These are phyloP conservation scores for Aproaerema taeniolella DNA, from an alignment of 2,888 invertebrate species.

Conservation along the genomic window DNA sequence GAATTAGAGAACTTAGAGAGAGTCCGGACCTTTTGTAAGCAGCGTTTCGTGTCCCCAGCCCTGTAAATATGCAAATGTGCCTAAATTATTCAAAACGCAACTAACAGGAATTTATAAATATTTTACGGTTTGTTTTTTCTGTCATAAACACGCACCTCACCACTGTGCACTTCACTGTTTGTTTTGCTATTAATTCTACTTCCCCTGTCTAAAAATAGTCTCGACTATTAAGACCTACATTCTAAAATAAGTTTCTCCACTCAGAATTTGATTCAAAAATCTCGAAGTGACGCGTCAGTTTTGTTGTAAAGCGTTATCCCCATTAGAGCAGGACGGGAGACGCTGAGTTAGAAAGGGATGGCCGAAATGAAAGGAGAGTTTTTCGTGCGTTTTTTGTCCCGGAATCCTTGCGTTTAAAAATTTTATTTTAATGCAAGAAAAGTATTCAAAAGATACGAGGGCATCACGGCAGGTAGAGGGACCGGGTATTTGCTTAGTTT, in stretches of 20 bases:
- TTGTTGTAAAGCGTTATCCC: constrained; percentile 45
- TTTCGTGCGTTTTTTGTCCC: constrained; percentile 71
- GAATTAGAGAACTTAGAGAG: constrained; percentile 61
- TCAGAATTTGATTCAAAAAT: too few relatives aligned
- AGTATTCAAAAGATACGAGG: constrained; percentile 71
- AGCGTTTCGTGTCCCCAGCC: constrained; percentile 34
- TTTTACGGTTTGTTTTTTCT: constrained; percentile 43
- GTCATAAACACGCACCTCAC: constrained; percentile 19
- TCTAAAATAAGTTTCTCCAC: too few relatives aligned
- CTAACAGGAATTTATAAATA: constrained; percentile 61
- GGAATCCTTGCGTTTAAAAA: constrained; percentile 66
- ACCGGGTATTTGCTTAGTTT: constrained; percentile 69
- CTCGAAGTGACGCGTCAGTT: constrained; percentile 47
- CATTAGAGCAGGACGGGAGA: constrained; percentile 40
- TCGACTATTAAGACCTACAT: too few relatives aligned
- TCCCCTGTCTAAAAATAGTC: too few relatives aligned
- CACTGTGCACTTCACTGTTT: constrained; percentile 12
- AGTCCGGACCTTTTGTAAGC: constrained; percentile 57
- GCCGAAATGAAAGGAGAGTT: constrained; percentile 51
- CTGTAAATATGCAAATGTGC: constrained; percentile 67
- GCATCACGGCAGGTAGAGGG: constrained; percentile 56
- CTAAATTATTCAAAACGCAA: constrained; percentile 69
- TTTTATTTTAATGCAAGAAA: constrained; percentile 75
- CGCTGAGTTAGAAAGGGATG: constrained; percentile 33
- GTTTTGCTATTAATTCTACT: too few relatives aligned